phyloP scores from a whole-genome alignment of 2,888 invertebrate genomes.

The Drosophila emarginata region DNA sequence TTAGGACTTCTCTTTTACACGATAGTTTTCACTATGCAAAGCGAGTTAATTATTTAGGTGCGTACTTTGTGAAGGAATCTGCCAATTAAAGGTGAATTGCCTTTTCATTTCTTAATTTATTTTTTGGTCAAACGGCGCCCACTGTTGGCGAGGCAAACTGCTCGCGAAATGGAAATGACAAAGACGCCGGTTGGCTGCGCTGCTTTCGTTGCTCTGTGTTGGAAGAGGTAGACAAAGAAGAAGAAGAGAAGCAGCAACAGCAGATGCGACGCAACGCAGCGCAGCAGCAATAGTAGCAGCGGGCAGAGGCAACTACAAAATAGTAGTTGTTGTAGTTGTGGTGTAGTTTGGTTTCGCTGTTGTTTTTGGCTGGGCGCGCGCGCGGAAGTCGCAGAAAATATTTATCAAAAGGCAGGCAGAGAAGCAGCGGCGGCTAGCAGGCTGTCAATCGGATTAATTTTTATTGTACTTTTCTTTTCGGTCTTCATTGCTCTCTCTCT shows the following conservation, averaged over 20 bases:
- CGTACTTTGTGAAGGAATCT: not conserved
- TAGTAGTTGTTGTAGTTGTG: constrained; percentile 65
- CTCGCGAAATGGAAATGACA: constrained; percentile 56
- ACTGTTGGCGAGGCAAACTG: constrained; percentile 31
- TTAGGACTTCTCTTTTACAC: not conserved
- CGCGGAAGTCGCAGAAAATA: constrained; percentile 69
- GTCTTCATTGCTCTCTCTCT: constrained; percentile 13
- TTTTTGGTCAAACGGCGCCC: constrained; percentile 64
- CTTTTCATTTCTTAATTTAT: constrained; percentile 8
- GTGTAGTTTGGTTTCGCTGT: constrained; percentile 68
- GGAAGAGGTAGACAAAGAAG: constrained; percentile 20
- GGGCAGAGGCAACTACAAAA: constrained; percentile 52
- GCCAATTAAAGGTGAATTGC: constrained; percentile 18
- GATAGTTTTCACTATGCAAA: no score
- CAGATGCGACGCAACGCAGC: constrained; percentile 22
- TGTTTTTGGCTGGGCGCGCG: constrained; percentile 67
- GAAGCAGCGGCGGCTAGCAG: constrained; percentile 33
- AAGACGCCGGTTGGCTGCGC: constrained; percentile 65
- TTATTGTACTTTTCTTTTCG: constrained; percentile 65
- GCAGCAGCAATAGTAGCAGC: constrained; percentile 17
- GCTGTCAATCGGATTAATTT: constrained; percentile 72
- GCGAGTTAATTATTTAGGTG: no score
- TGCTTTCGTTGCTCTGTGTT: constrained; percentile 42
- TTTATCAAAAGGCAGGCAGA: constrained; percentile 58
- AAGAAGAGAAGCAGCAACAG: constrained; percentile 13